Evolutionary conservation across 92 coral and sea anemone species (phyloP), one percentile per base, ranked within the genome.

Genomic region (Porites lobata): DNA sequence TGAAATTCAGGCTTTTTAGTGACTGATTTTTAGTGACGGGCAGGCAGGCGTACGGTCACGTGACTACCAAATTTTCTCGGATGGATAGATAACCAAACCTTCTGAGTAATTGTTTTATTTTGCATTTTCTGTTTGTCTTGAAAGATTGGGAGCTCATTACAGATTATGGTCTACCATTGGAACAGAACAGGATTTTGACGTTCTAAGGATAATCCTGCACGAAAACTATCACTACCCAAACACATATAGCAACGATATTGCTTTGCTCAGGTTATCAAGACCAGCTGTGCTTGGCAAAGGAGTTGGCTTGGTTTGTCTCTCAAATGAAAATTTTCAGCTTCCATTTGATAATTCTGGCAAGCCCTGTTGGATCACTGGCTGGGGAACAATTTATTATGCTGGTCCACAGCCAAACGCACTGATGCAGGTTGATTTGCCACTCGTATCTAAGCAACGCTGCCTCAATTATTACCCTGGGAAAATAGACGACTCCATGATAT

Each of bases 141-240:
- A 15, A 24, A 81, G 85, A 12, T 53, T 81, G 76, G 85, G 85
- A 69, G 85, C 85, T 1, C 85, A 81, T 69, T 81, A 81, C 76
- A 69, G 63, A 17, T 24, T 62, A 6, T 53, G n/a, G 9, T 75
- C 65, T 12, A 10, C 51, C 29, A 75, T 81, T 26, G 76, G 85
- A 4, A 81, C 85, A 54, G 85, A 81, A 29, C 85, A 81, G 57
- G 47, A 50, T 15, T 69, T 81, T 4, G 77, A 69, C 21, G 85
- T 81, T 26, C 21, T 54, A 18, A 58, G 38, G n/a, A 81, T 68
- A 32, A 81, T 81, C 18, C 54, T 51, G 9, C 85, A 81, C 64
- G 69, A 69, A 26, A 54, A 19, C 1, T 81, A 81, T 29, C 21
- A 32, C 66, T 20, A 2, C 0, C 77, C 85, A 9, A 19, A 24